These are phyloP conservation scores for Rhinopithecus roxellana DNA, from an alignment of 2,113 vertebrate genomes.

Conservation along the genomic window DNA sequence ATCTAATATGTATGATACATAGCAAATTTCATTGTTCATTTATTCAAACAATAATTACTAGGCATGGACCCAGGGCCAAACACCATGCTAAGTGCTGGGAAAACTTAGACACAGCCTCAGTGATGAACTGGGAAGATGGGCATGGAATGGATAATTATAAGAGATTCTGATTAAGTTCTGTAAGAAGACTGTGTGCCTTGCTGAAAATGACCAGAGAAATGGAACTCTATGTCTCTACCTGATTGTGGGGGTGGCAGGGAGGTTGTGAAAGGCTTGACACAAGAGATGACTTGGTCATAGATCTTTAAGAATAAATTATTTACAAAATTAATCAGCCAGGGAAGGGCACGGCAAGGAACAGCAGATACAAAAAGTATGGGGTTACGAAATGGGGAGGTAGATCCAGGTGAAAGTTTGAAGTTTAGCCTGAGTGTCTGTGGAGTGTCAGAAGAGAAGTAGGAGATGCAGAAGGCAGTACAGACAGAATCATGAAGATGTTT, in stretches of 20 bases:
- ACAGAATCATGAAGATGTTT: not conserved
- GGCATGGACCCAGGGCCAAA: not conserved
- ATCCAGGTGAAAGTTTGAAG: not conserved
- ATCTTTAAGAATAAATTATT: slow-evolving; percentile 11
- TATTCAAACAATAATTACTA: not conserved
- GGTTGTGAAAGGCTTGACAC: not conserved
- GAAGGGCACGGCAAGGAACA: not conserved
- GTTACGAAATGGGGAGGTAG: not conserved
- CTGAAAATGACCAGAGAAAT: not conserved
- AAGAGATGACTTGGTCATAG: not conserved
- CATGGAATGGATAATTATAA: not conserved
- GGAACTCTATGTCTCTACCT: not conserved
- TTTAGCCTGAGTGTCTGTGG: not conserved
- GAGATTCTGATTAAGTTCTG: not conserved
- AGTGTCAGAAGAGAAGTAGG: not conserved
- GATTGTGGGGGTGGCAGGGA: not conserved
- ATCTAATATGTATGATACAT: not conserved
- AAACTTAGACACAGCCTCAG: not conserved
- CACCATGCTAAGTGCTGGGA: not conserved
- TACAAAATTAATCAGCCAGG: not conserved
- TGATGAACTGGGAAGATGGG: not conserved
- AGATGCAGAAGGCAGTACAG: not conserved
- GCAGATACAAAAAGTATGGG: not conserved
- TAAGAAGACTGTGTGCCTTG: not conserved
- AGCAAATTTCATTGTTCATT: not conserved